Evolutionary conservation across 2,797 vertebrate genomes (phyloP).

Genomic region (Sebastes elongatus): DNA sequence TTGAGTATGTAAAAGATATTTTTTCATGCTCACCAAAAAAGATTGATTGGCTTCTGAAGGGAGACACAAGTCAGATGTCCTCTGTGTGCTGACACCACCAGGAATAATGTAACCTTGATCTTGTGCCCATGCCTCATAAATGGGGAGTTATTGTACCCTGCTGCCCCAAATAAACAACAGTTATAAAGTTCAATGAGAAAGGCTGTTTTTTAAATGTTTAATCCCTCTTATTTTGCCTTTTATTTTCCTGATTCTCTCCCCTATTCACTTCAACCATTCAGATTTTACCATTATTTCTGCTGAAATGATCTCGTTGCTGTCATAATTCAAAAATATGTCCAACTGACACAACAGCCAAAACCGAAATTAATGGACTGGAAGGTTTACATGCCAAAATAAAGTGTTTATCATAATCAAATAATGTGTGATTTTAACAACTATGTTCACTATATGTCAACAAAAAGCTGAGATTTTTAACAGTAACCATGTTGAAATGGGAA

Average conservation of each 20-base stretch:
- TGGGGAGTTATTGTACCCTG: not conserved
- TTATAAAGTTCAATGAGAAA: not conserved
- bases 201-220: not conserved
- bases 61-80: not conserved
- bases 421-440: not conserved
- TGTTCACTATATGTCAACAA: not conserved
- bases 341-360: not conserved
- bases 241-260: not conserved
- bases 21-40: not conserved
- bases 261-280: not conserved
- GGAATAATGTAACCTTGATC: not conserved
- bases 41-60: not conserved
- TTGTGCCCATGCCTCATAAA: not conserved
- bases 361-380: not conserved
- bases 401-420: not conserved
- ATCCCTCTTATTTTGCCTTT: not conserved
- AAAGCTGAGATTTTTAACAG: not conserved
- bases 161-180: not conserved
- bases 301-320: not conserved
- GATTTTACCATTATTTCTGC: not conserved
- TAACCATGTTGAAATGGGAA: not conserved
- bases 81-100: not conserved
- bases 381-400: not conserved
- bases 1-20: not conserved
- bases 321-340: not conserved